These are phyloP conservation scores for Serripes groenlandicus DNA, from an alignment of 2,888 invertebrate genomes.

Conservation along the genomic window DNA sequence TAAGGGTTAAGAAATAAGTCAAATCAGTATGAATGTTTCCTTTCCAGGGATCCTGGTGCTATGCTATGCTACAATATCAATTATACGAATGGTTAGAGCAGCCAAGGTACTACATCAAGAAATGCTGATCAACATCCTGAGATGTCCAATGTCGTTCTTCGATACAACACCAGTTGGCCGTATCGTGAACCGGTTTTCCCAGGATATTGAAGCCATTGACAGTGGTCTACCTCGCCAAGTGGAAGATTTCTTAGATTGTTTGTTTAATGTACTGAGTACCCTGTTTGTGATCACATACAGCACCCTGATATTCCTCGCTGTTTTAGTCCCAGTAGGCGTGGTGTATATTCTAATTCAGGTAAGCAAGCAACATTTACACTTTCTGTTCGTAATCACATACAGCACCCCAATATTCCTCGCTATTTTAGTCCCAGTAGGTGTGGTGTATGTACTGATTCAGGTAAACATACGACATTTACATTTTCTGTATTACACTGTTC, in stretches of 20 bases:
- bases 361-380: too few relatives aligned
- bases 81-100: constrained; percentile 82
- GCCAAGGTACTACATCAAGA: constrained; percentile 78
- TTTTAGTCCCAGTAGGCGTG: constrained; percentile 72
- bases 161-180: constrained; percentile 87
- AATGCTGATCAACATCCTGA: constrained; percentile 77
- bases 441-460: constrained; percentile 78
- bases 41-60: constrained; percentile 73
- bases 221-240: constrained; percentile 67
- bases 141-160: constrained; percentile 84
- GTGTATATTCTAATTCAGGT: constrained; percentile 79
- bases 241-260: constrained; percentile 64
- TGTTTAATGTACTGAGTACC: constrained; percentile 66
- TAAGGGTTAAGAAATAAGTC: too few relatives aligned
- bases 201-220: constrained; percentile 81
- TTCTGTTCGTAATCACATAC: constrained; percentile 75
- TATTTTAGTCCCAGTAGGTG: constrained; percentile 70
- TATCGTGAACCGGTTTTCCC: constrained; percentile 85
- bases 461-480: too few relatives aligned
- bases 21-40: too few relatives aligned
- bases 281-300: constrained; percentile 76
- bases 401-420: constrained; percentile 78
- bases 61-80: constrained; percentile 73
- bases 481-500: too few relatives aligned
- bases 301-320: constrained; percentile 76